Percentiles rank a stretch among this genome's conserved stretches.
These are phyloP conservation scores for Andrena bicolor DNA, from an alignment of 2,888 invertebrate species.

Conservation along the genomic window DNA sequence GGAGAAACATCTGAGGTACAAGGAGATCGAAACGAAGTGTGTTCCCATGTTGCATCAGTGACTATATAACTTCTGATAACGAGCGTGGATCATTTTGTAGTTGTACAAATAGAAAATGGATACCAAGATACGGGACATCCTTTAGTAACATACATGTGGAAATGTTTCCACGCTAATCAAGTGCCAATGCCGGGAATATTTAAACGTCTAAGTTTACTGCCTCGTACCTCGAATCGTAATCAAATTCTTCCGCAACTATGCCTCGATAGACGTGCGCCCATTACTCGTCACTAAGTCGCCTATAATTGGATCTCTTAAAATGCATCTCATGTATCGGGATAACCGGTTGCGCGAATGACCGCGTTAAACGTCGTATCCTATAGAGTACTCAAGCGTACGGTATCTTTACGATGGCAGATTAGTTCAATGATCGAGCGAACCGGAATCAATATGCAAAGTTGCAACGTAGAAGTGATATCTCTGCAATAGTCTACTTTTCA, in stretches of 20 bases:
- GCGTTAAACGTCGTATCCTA: constrained; percentile 23
- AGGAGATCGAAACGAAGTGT: background rate
- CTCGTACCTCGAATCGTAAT: constrained; percentile 2
- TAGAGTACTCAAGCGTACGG: background rate
- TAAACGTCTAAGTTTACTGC: constrained; percentile 23
- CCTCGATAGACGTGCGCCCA: background rate
- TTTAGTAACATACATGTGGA: background rate
- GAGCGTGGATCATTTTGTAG: background rate
- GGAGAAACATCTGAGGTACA: background rate
- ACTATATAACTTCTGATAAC: background rate
- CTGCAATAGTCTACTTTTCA: constrained; percentile 9
- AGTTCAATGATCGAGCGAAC: background rate
- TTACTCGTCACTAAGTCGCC: constrained; percentile 40
- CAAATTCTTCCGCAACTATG: constrained; percentile 2
- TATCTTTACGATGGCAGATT: constrained; percentile 1
- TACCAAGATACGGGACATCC: background rate
- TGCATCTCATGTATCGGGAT: constrained; percentile 18
- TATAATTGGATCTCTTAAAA: constrained; percentile 47
- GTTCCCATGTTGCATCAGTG: background rate
- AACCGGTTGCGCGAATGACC: constrained; percentile 48
- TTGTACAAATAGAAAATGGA: background rate
- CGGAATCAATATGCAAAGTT: constrained; percentile 7
- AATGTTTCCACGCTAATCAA: constrained; percentile 2
- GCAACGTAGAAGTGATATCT: constrained; percentile 1
- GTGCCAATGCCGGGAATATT: background rate